Evolutionary conservation across 2,888 invertebrate genomes (phyloP).

Genomic region (Blastobasis lacticolella): DNA sequence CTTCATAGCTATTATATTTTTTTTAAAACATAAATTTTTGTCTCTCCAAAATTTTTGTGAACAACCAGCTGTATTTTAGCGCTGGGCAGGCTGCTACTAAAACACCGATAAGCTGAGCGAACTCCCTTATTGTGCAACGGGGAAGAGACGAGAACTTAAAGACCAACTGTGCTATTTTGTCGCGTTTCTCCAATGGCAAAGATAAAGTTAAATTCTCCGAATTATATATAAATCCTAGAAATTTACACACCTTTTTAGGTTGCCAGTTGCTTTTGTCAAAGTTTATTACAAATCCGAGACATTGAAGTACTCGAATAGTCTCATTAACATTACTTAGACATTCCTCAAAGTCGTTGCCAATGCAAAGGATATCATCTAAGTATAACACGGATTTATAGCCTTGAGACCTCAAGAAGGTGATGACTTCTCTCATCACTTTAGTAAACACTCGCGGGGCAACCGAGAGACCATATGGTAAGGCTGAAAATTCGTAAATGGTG

Average conservation of each 20-base stretch:
- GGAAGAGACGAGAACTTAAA: not conserved
- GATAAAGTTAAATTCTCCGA: slow-evolving; percentile 4
- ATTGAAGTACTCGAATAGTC: slow-evolving; percentile 4
- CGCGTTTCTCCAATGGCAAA: slow-evolving; percentile 8
- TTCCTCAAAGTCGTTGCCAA: slow-evolving; percentile 5
- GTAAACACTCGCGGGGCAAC: slow-evolving; percentile 3
- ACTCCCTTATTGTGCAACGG: slow-evolving; percentile 4
- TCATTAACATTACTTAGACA: slow-evolving; percentile 8
- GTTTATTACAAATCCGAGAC: slow-evolving; percentile 14
- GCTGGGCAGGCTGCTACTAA: slow-evolving; percentile 11
- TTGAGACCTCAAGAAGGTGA: not conserved
- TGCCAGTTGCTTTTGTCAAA: slow-evolving; percentile 10
- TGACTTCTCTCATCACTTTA: slow-evolving; percentile 8
- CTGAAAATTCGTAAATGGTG: not conserved
- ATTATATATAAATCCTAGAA: slow-evolving; percentile 11
- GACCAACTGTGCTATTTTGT: not conserved
- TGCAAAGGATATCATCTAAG: slow-evolving; percentile 10
- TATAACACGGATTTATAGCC: slow-evolving; percentile 6
- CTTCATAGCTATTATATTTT: not conserved
- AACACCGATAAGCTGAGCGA: slow-evolving; percentile 10
- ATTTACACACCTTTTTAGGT: slow-evolving; percentile 4
- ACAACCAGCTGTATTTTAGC: slow-evolving; percentile 8
- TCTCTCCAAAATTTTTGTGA: slow-evolving; percentile 10
- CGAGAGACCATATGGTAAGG: not conserved
- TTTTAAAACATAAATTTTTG: not conserved